phyloP scores from a whole-genome alignment of 2,888 invertebrate species.

The Stomorhina lunata region DNA sequence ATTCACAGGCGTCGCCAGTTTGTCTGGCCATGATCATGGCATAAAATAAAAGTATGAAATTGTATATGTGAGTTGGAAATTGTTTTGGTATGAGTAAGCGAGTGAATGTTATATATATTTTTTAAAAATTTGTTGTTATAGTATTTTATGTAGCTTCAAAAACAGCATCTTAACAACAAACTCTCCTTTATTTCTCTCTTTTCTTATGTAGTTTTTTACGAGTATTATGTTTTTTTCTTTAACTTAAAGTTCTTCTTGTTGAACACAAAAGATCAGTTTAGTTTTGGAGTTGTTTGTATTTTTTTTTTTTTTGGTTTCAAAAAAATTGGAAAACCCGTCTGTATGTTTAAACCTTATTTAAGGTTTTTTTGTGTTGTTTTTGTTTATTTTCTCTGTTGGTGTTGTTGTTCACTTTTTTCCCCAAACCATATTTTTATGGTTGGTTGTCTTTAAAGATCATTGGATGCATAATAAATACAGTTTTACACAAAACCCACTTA shows the following conservation, averaged over 20 bases:
- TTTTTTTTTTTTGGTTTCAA: conserved; percentile 42
- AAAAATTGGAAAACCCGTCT: conserved; percentile 52
- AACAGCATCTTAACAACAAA: conserved; percentile 54
- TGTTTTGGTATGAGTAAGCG: background rate
- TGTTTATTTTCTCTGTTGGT: conserved; percentile 13
- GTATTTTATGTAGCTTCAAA: conserved; percentile 35
- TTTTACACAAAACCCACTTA: conserved; percentile 5
- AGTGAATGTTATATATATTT: conserved; percentile 14
- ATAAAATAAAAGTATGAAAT: conserved; percentile 47
- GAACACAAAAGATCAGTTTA: conserved; percentile 59
- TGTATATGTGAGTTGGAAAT: conserved; percentile 38
- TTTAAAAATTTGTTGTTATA: conserved; percentile 24
- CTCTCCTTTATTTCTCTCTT: conserved; percentile 35
- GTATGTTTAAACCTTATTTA: conserved; percentile 43
- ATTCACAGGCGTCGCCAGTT: conserved; percentile 78
- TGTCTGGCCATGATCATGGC: conserved; percentile 74
- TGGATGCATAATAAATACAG: conserved; percentile 49
- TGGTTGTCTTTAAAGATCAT: conserved; percentile 40
- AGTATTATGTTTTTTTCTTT: background rate
- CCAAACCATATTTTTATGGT: conserved; percentile 52
- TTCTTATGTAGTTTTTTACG: conserved; percentile 30
- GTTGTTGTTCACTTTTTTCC: conserved; percentile 38
- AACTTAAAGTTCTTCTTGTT: conserved; percentile 23
- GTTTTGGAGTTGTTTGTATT: conserved; percentile 30
- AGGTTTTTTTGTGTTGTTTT: conserved; percentile 43